phyloP scores from a whole-genome alignment of 92 coral and sea anemone genomes.

The Bergia puertoricense region DNA sequence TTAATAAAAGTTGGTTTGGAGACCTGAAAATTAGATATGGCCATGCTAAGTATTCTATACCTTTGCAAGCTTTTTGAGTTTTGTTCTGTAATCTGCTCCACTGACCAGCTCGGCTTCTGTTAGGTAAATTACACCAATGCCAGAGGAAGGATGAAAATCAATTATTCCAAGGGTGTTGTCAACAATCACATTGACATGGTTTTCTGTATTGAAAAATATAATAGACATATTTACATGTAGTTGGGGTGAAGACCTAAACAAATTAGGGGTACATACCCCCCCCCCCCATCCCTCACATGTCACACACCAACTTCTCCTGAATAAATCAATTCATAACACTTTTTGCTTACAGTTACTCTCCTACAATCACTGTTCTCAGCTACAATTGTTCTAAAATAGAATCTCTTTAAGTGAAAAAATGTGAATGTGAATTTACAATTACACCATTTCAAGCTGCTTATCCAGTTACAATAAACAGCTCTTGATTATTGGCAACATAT shows the following conservation, averaged over 20 bases:
- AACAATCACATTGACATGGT: constrained; percentile 75
- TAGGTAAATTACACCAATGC: constrained; percentile 78
- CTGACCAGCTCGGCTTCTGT: constrained; percentile 87
- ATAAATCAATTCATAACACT: constrained; percentile 1
- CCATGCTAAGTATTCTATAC: constrained; percentile 34
- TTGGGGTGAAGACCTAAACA: too few species aligned
- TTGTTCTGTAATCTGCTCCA: constrained; percentile 71
- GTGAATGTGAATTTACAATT: constrained; percentile 37
- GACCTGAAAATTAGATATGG: too few species aligned
- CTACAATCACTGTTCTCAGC: constrained; percentile 7
- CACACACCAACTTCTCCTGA: not conserved
- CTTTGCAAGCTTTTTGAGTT: constrained; percentile 84
- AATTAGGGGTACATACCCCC: too few species aligned
- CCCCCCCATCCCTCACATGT: too few species aligned
- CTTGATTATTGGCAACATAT: constrained; percentile 29
- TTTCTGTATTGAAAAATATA: constrained; percentile 46
- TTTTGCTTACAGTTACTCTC: not conserved
- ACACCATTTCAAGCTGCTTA: constrained; percentile 34
- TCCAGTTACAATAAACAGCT: constrained; percentile 1
- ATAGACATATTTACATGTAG: too few species aligned
- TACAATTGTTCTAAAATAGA: constrained; percentile 34
- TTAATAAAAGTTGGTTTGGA: too few species aligned
- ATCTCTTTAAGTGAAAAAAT: constrained; percentile 31
- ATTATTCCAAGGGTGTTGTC: constrained; percentile 83
- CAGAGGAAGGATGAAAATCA: constrained; percentile 84